A percentile compares a stretch with the other conserved stretches of the same genome.
These are phyloP conservation scores for Coecobrya sp. DNA, from an alignment of 2,888 invertebrate species.

Conservation along the genomic window DNA sequence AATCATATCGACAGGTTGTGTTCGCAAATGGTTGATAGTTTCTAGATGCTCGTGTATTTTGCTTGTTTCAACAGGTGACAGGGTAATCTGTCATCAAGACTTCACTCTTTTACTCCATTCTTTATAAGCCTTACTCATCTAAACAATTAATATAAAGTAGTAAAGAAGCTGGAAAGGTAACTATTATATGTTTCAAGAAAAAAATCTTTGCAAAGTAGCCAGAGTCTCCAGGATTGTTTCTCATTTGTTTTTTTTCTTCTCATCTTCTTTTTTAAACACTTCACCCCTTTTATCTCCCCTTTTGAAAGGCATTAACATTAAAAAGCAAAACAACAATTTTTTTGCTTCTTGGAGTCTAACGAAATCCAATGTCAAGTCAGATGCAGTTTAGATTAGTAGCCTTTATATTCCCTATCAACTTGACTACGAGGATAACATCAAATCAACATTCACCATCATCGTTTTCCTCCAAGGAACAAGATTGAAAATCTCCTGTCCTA, in stretches of 20 bases:
- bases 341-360: neutral
- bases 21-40: too few species aligned
- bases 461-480: neutral
- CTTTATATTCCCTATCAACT: neutral
- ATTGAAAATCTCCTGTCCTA: constrained; percentile 59
- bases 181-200: too few species aligned
- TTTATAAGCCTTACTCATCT: too few species aligned
- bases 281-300: neutral
- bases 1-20: too few species aligned
- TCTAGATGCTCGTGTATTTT: too few species aligned
- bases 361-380: constrained; percentile 39
- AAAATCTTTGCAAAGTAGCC: neutral
- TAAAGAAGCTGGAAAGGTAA: too few species aligned
- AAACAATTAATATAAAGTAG: too few species aligned
- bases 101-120: too few species aligned
- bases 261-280: neutral
- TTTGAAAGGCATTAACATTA: constrained; percentile 40
- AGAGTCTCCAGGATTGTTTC: constrained; percentile 49
- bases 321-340: constrained; percentile 31
- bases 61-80: too few species aligned
- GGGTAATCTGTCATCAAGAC: too few species aligned
- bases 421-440: constrained; percentile 7
- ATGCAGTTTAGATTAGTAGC: constrained; percentile 69
- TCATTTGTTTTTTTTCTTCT: constrained; percentile 19
- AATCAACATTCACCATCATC: constrained; percentile 8